phyloP scores from a whole-genome alignment of 2,888 invertebrate species.

The Macaria liturata region DNA sequence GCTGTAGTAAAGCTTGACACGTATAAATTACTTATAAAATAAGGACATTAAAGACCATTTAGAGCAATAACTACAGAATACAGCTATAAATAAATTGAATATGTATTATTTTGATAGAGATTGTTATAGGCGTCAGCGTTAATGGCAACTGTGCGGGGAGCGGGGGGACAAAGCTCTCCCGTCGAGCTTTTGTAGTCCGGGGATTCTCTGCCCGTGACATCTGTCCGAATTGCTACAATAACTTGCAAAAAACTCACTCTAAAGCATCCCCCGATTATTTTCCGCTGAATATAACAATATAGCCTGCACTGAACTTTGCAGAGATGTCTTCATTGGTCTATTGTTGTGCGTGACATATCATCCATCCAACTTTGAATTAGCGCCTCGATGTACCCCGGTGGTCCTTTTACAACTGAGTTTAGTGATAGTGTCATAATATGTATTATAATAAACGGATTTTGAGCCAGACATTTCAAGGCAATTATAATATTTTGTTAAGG shows the following conservation, averaged over 20 bases:
- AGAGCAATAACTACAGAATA: constrained; percentile 75
- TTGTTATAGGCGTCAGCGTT: constrained; percentile 77
- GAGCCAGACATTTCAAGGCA: constrained; percentile 51
- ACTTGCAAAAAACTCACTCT: constrained; percentile 78
- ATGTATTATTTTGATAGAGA: constrained; percentile 73
- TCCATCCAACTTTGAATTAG: constrained; percentile 67
- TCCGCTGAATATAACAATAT: constrained; percentile 64
- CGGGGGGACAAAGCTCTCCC: constrained; percentile 75
- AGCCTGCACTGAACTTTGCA: constrained; percentile 46
- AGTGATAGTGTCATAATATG: constrained; percentile 67
- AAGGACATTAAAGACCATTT: constrained; percentile 81
- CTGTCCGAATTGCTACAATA: constrained; percentile 81
- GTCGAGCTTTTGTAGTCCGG: constrained; percentile 73
- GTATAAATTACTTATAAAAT: constrained; percentile 77
- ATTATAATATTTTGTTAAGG: constrained; percentile 33
- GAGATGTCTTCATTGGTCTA: constrained; percentile 68
- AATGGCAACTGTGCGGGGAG: constrained; percentile 70
- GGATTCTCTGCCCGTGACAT: constrained; percentile 78
- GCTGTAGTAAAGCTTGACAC: constrained; percentile 60
- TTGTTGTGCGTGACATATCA: constrained; percentile 73
- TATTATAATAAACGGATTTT: constrained; percentile 66
- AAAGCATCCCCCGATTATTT: constrained; percentile 68
- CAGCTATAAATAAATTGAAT: constrained; percentile 73
- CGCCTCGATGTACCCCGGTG: constrained; percentile 58
- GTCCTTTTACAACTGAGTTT: constrained; percentile 48